Base-by-base conservation (phyloP, 2,113 vertebrate species). In the Cyprinodon tularosa region DNA sequence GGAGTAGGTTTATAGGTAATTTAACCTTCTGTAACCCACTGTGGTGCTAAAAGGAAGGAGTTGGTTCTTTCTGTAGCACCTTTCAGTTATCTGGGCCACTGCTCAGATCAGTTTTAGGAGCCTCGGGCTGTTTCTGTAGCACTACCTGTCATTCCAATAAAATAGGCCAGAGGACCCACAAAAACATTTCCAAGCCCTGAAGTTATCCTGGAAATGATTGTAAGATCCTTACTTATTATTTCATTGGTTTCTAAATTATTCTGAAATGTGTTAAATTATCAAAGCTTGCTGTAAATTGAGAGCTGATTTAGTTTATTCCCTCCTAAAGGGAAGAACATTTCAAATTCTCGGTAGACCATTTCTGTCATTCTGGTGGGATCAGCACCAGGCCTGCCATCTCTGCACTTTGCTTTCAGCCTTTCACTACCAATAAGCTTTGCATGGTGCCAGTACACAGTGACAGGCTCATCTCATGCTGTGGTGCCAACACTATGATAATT, bases 321-420 rank as follows among this genome's bases (percentile, higher is more conserved):
- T 44, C 3, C n/a, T 45, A 66, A 44, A 65, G 13, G 17, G 5
- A 4, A 20, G 17, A 63, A 8, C 36, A 62, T 36, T 37, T 3
- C 4, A 62, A 62, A 15, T 12, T 12, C 15, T 9, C 4, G 42
- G 42, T 13, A 6, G 15, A 15, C 4, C 14, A 22, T 47, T 45
- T 17, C 37, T 47, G n/a, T 71, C 12, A 62, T 71, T 36, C 1
- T 17, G 15, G 39, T 62, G 17, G 13, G 11, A 13, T 9, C 44
- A 14, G 20, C 59, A 62, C 29, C 6, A 48, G 38, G 12, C 44
- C 70, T 48, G 38, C 68, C 36, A 36, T 10, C 20, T 10, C 20
- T 62, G 9, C 22, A 45, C 15, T n/a, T 3, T 0, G 12, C 48
- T 10, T 47, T 53, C 5, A 39, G 59, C 39, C 29, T 0, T 66